These are phyloP conservation scores for Lethenteron reissneri DNA, from an alignment of 2,113 vertebrate species.

Conservation along the genomic window DNA sequence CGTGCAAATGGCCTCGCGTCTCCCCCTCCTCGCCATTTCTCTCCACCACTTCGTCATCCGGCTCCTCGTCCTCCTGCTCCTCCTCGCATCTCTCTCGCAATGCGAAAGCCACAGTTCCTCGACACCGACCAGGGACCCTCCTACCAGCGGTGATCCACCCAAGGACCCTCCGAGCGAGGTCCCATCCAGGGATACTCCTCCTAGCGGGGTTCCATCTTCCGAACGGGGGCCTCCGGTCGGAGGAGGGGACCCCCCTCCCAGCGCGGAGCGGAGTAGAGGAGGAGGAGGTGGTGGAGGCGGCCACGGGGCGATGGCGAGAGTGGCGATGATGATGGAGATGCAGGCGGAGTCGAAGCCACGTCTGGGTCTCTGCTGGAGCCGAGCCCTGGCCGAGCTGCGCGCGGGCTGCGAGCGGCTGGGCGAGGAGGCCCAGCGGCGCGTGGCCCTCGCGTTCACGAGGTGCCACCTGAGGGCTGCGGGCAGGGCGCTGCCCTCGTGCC, in stretches of 20 bases:
- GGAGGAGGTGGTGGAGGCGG: too few species aligned
- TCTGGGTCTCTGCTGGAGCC: conserved; percentile 28
- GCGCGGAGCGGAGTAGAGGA: too few species aligned
- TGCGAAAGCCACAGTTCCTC: not conserved
- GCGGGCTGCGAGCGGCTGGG: conserved; percentile 22
- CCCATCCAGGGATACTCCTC: not conserved
- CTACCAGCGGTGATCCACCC: too few species aligned
- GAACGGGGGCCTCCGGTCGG: not conserved
- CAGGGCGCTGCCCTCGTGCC: conserved; percentile 28
- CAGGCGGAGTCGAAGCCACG: conserved; percentile 15
- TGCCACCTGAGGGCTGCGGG: conserved; percentile 36
- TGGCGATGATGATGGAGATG: conserved; percentile 14
- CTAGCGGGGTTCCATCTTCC: not conserved
- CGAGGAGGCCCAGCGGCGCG: conserved; percentile 24
- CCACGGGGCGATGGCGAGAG: conserved; percentile 12
- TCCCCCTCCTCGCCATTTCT: not conserved
- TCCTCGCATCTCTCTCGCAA: not conserved
- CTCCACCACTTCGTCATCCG: conserved; percentile 7
- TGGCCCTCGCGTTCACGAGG: conserved; percentile 26
- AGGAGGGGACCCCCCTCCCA: too few species aligned
- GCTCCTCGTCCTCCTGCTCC: not conserved
- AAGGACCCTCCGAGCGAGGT: not conserved
- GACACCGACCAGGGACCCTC: not conserved
- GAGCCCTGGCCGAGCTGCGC: conserved; percentile 20
- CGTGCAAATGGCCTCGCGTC: too few species aligned